phyloP scores from a whole-genome alignment of 2,888 invertebrate species.

The Drosophila formosana region DNA sequence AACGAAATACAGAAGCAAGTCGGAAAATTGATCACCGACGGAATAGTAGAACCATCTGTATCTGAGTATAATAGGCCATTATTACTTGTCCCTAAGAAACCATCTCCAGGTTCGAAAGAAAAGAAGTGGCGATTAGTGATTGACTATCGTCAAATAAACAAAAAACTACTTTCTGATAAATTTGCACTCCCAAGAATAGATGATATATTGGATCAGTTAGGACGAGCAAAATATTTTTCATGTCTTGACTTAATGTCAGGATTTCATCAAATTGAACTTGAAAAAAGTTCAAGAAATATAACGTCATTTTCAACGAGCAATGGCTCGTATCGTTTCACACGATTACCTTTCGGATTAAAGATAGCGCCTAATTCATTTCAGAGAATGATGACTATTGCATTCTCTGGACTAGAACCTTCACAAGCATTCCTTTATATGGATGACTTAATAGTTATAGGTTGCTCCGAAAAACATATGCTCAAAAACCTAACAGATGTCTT shows the following conservation, averaged over 20 bases:
- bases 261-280: background rate
- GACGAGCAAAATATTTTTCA: conserved; percentile 18
- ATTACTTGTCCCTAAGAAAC: no score
- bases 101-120: no score
- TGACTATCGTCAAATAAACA: no score
- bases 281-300: conserved; percentile 3
- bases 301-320: conserved; percentile 7
- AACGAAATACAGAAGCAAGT: no score
- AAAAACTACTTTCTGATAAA: no score
- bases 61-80: no score
- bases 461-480: background rate
- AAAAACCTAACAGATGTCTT: no score
- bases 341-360: conserved; percentile 1
- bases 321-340: conserved; percentile 7
- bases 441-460: conserved; percentile 26
- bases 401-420: conserved; percentile 17
- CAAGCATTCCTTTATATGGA: conserved; percentile 20
- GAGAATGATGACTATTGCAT: conserved; percentile 18
- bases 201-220: conserved; percentile 14
- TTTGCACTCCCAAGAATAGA: conserved; percentile 10
- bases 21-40: no score
- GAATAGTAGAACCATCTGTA: no score
- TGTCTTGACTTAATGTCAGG: background rate
- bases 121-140: no score
- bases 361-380: conserved; percentile 7